These are phyloP conservation scores for Lepidochrysops patricia DNA, from an alignment of 2,888 invertebrate species.

Conservation along the genomic window DNA sequence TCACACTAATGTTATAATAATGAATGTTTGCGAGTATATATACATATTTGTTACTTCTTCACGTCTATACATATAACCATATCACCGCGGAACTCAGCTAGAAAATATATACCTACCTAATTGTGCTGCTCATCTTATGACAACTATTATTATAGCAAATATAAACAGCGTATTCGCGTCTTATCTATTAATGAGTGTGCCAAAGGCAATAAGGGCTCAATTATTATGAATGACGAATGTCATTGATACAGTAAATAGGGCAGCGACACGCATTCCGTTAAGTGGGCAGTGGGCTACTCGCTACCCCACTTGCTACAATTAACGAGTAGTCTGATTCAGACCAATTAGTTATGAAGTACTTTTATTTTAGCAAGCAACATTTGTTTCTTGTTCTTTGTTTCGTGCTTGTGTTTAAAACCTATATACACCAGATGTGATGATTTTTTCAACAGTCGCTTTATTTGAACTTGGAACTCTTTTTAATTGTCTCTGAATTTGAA, in stretches of 20 bases:
- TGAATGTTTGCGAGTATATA: too few relatives aligned
- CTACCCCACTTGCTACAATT: constrained; percentile 1
- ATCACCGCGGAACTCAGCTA: too few relatives aligned
- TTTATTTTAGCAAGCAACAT: neutral
- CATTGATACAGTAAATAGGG: constrained; percentile 24
- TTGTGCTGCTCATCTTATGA: neutral
- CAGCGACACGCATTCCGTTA: constrained; percentile 36
- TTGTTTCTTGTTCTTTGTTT: neutral
- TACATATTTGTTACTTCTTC: too few relatives aligned
- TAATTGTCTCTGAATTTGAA: too few relatives aligned
- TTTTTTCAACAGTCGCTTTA: neutral
- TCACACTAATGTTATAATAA: neutral
- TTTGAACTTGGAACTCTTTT: too few relatives aligned
- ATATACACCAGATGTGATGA: neutral
- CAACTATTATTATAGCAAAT: neutral
- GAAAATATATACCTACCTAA: too few relatives aligned
- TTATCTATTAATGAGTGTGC: neutral
- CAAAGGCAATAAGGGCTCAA: neutral
- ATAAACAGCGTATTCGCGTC: neutral
- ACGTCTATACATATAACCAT: too few relatives aligned
- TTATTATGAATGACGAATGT: neutral
- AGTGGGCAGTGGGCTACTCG: constrained; percentile 40
- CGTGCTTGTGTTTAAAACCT: neutral
- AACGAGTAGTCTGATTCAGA: constrained; percentile 4
- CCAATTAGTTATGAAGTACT: neutral